A percentile compares a stretch with the other conserved stretches of the same genome.
Conservation (phyloP, 1,140 invertebrate genomes). For the Zaprionus africanus region DNA sequence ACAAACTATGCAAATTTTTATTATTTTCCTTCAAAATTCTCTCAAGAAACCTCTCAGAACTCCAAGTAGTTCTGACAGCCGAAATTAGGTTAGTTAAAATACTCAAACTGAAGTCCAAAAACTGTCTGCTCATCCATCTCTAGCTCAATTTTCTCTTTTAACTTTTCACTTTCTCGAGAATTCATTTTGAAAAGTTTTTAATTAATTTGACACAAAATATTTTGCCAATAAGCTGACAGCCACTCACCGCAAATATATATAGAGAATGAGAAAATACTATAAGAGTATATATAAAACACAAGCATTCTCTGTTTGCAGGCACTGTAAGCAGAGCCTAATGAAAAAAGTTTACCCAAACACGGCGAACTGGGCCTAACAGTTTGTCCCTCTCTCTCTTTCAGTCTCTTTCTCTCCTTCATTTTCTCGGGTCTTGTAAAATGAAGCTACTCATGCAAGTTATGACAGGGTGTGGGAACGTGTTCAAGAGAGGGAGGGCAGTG, state of each 20-base stretch:
- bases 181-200: conserved; percentile 27
- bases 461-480: not conserved
- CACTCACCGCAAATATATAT: conserved; percentile 15
- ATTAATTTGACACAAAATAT: conserved; percentile 35
- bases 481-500: not conserved
- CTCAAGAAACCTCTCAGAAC: not conserved
- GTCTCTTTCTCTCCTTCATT: not conserved
- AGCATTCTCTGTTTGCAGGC: not conserved
- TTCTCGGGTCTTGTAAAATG: conserved; percentile 12
- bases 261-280: not conserved
- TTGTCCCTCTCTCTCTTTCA: not conserved
- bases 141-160: conserved; percentile 1
- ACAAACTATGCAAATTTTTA: not conserved
- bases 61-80: not conserved
- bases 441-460: conserved; percentile 16
- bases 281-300: not conserved
- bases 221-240: conserved; percentile 28
- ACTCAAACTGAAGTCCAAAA: not conserved
- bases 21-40: not conserved
- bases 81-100: not conserved
- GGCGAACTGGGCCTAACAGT: conserved; percentile 21
- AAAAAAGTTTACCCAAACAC: conserved; percentile 43
- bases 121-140: not conserved
- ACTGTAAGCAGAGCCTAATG: conserved; percentile 41
- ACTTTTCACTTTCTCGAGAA: not conserved